Evolutionary conservation across 64 coral and sea anemone species (phyloP).

Genomic region (Porites australiensis): DNA sequence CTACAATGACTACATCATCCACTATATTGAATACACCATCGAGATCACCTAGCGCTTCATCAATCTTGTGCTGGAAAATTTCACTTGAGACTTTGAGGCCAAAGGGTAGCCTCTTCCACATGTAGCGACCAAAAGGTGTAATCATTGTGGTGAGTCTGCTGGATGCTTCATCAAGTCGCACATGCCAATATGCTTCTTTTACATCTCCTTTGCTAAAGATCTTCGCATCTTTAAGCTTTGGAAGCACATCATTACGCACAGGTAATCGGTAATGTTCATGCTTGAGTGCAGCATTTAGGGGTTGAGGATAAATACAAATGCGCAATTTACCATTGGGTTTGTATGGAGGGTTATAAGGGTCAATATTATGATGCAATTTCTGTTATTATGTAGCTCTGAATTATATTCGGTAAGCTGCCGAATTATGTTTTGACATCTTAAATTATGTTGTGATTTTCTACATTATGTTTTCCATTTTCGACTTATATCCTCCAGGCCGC

Average conservation of each 20-base stretch:
- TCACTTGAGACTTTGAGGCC: slow-evolving; percentile 60
- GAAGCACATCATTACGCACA: slow-evolving; percentile 50
- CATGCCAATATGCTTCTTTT: slow-evolving; percentile 36
- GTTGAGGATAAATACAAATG: too few relatives aligned
- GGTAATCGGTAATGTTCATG: slow-evolving; percentile 48
- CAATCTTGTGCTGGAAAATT: slow-evolving; percentile 56
- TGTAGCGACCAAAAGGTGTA: slow-evolving; percentile 35
- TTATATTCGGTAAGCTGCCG: too few relatives aligned
- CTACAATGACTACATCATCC: slow-evolving; percentile 60
- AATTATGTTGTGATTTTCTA: too few relatives aligned
- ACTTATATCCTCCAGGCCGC: too few relatives aligned
- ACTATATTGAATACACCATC: slow-evolving; percentile 60
- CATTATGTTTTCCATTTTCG: too few relatives aligned
- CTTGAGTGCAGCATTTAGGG: slow-evolving; percentile 10
- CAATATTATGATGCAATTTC: too few relatives aligned
- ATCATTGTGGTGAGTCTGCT: slow-evolving; percentile 57
- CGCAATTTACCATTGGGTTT: too few relatives aligned
- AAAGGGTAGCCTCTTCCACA: slow-evolving; percentile 74
- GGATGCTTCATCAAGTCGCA: slow-evolving; percentile 6
- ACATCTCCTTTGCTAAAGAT: slow-evolving; percentile 60
- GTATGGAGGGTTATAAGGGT: too few relatives aligned
- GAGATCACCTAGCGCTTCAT: slow-evolving; percentile 56
- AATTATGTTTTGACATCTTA: too few relatives aligned
- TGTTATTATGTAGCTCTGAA: too few relatives aligned
- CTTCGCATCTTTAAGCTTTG: slow-evolving; percentile 51